Conservation (phyloP, 2,888 invertebrate species). For the Fragum fragum region DNA sequence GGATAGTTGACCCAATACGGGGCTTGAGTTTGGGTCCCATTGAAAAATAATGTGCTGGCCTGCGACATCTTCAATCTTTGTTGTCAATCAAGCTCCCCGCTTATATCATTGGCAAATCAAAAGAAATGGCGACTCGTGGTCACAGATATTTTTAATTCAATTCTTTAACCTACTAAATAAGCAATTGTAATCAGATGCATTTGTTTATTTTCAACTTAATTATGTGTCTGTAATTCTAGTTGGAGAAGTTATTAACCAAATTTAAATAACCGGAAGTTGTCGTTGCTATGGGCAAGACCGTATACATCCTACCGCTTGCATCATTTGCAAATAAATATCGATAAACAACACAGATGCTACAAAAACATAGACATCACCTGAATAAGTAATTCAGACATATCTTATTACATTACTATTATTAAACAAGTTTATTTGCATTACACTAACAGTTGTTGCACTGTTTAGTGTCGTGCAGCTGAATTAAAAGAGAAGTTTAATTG, state of each 20-base stretch:
- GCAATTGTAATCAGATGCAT: too few relatives aligned
- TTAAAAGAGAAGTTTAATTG: conserved; percentile 13
- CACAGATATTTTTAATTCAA: too few relatives aligned
- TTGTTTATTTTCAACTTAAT: too few relatives aligned
- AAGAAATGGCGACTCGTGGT: neutral
- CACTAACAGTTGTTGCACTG: neutral
- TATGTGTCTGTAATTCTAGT: too few relatives aligned
- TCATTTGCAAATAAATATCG: conserved; percentile 12
- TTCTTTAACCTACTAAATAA: too few relatives aligned
- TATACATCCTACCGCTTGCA: conserved; percentile 63
- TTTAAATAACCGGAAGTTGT: conserved; percentile 10
- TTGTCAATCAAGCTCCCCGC: conserved; percentile 69
- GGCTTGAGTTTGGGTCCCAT: conserved; percentile 78
- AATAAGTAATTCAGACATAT: neutral
- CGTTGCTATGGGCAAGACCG: conserved; percentile 56
- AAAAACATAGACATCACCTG: too few relatives aligned
- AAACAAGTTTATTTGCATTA: neutral
- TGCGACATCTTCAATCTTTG: conserved; percentile 69
- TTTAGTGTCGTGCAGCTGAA: neutral
- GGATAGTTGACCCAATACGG: conserved; percentile 85
- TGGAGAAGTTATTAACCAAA: neutral
- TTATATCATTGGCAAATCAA: conserved; percentile 42
- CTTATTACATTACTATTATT: neutral
- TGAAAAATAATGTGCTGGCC: conserved; percentile 80
- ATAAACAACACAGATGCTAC: too few relatives aligned